These are phyloP conservation scores for Schizaphis graminum DNA, from an alignment of 2,888 invertebrate genomes.

Conservation along the genomic window DNA sequence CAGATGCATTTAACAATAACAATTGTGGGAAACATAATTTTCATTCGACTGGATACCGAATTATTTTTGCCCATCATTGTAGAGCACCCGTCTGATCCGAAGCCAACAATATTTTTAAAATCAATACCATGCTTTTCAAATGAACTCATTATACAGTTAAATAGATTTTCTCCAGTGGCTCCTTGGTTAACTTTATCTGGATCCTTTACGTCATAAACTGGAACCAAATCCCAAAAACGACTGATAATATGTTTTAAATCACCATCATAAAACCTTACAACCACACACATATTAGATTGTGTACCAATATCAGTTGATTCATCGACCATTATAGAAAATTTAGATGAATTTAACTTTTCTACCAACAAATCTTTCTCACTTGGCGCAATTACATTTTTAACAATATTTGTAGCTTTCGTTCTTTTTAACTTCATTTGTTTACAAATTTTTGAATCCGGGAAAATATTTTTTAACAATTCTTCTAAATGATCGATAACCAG, in stretches of 20 bases:
- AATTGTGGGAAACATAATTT: slow-evolving; percentile 69
- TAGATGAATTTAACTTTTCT: no score
- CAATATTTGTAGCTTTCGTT: slow-evolving; percentile 66
- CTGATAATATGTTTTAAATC: slow-evolving; percentile 63
- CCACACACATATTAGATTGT: slow-evolving; percentile 60
- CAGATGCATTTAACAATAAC: slow-evolving; percentile 70
- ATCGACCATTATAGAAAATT: no score
- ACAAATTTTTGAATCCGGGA: slow-evolving; percentile 67
- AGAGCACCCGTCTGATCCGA: slow-evolving; percentile 70
- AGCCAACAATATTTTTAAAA: slow-evolving; percentile 70
- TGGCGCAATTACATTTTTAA: slow-evolving; percentile 69
- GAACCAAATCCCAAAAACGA: slow-evolving; percentile 68
- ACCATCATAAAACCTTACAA: slow-evolving; percentile 67
- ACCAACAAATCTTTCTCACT: slow-evolving; percentile 21
- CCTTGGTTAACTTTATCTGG: background rate
- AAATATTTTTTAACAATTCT: slow-evolving; percentile 64
- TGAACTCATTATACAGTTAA: background rate
- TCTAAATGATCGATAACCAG: slow-evolving; percentile 66
- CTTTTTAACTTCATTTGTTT: slow-evolving; percentile 65
- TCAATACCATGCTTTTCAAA: slow-evolving; percentile 63
- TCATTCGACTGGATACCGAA: slow-evolving; percentile 69
- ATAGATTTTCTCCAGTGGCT: slow-evolving; percentile 54
- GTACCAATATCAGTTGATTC: no score
- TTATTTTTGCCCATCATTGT: slow-evolving; percentile 70
- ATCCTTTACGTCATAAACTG: background rate